Evolutionary conservation across 1,140 invertebrate genomes (phyloP).

Genomic region (Caenorhabditis tropicalis): DNA sequence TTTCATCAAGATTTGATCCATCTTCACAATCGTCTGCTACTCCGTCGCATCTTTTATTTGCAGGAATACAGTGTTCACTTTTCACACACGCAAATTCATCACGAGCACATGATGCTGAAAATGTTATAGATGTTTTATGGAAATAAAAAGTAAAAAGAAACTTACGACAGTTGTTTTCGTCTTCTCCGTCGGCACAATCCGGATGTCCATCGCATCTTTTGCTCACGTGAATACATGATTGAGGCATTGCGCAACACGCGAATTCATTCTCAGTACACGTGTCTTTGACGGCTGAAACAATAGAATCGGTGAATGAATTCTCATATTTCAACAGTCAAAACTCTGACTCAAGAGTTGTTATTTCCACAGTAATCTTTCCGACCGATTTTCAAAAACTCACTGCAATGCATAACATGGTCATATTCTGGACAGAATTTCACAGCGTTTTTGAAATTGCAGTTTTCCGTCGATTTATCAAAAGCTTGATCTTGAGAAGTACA

Average conservation of each 20-base stretch:
- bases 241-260: conserved; percentile 59
- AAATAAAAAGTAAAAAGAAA: not conserved
- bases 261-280: conserved; percentile 58
- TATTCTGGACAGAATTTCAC: conserved; percentile 61
- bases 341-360: no score
- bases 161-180: conserved; percentile 63
- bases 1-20: conserved; percentile 58
- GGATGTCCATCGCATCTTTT: conserved; percentile 59
- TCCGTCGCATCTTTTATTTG: conserved; percentile 58
- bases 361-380: not conserved
- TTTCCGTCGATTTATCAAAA: conserved; percentile 55
- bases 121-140: not conserved
- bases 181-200: conserved; percentile 60
- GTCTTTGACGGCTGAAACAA: conserved; percentile 55
- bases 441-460: conserved; percentile 57
- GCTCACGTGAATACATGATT: conserved; percentile 53
- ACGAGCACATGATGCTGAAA: conserved; percentile 58
- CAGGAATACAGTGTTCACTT: conserved; percentile 54
- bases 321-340: no score
- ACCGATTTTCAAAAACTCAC: conserved; percentile 50
- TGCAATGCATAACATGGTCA: conserved; percentile 61
- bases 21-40: conserved; percentile 58
- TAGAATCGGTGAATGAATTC: no score
- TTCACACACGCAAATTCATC: conserved; percentile 61
- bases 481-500: conserved; percentile 58